Evolutionary conservation across 2,888 invertebrate genomes (phyloP).

Genomic region (Blastobasis lacticolella): DNA sequence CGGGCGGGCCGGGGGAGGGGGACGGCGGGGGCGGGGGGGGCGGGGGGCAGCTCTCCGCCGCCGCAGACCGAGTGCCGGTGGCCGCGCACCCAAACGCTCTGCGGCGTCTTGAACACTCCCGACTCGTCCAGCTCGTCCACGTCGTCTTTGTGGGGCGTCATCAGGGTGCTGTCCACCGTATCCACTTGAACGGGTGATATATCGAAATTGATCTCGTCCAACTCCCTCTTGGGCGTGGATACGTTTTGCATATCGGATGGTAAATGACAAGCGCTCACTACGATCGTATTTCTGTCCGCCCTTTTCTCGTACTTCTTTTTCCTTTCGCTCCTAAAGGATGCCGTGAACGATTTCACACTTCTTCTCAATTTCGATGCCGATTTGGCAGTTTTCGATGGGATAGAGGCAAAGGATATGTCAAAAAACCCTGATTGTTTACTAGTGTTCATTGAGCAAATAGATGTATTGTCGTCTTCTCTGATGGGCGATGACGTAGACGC

Average conservation of each 20-base stretch:
- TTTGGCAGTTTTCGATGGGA: conserved; percentile 46
- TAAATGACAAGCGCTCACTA: conserved; percentile 52
- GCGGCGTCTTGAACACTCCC: conserved; percentile 58
- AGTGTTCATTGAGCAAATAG: conserved; percentile 62
- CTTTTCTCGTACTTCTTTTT: conserved; percentile 69
- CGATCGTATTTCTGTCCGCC: conserved; percentile 54
- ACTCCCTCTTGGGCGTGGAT: conserved; percentile 52
- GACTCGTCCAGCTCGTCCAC: conserved; percentile 60
- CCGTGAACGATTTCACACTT: conserved; percentile 69
- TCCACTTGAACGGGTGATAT: conserved; percentile 66
- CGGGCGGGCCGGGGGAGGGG: conserved; percentile 27
- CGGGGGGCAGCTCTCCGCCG: conserved; percentile 30
- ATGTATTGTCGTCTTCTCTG: conserved; percentile 61
- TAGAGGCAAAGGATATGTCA: conserved; percentile 63
- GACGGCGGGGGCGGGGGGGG: conserved; percentile 12
- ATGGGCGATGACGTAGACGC: conserved; percentile 66
- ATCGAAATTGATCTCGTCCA: conserved; percentile 55
- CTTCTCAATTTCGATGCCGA: conserved; percentile 64
- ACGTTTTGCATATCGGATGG: conserved; percentile 45
- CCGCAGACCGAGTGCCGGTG: conserved; percentile 58
- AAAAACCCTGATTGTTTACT: conserved; percentile 69
- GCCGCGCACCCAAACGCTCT: conserved; percentile 48
- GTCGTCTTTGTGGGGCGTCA: conserved; percentile 34
- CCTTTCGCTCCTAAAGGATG: conserved; percentile 66
- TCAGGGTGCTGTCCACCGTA: conserved; percentile 57